Evolutionary conservation across 1,140 invertebrate genomes (phyloP), one percentile per base, ranked within the genome.

Genomic region (Vanessa tameamea): DNA sequence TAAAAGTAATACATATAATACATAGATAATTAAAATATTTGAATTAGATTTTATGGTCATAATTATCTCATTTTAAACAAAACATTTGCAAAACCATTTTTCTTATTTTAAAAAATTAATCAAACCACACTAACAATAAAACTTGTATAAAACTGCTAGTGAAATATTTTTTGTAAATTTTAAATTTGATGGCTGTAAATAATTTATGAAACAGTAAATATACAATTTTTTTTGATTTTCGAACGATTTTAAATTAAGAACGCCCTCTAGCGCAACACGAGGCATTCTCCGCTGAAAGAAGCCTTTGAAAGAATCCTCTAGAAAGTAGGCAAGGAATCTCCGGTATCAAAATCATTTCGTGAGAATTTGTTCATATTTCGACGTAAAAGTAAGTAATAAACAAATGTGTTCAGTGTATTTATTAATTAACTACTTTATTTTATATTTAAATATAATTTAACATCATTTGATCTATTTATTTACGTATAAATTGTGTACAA

Each of bases 321-420:
- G 90, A 92, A 90, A 91, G 87, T 90, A 92, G 88, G 85, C 87
- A 92, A 86, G 86, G 88, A 88, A 90, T 91, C 89, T 90, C 90
- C 90, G 87, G 90, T 87, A 91, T 87, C 90, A 91, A 92, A 92
- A 91, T 92, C 90, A 87, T 91, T 89, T 85, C 86, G 90, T 92
- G 90, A 88, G 78, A 90, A 87, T 84, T 91, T 90, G 81, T 89
- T 90, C 88, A 78, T 85, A 83, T 82, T 81, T 78, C 82, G 84
- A 90, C 87, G 85, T 80, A 87, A 92, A 89, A 80, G 88, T 91
- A 82, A 91, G 89, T 91, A 89, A 87, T 86, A 83, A 66, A 66
- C 66, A 84, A 84, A 59, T 78, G 78, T 82, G 78, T 80, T 66
- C 12, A 23, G 37, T 68, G 14, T 67, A 63, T 67, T 63, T 31